Evolutionary conservation across 1,140 invertebrate species (phyloP).

Genomic region (Drosophila cardini): DNA sequence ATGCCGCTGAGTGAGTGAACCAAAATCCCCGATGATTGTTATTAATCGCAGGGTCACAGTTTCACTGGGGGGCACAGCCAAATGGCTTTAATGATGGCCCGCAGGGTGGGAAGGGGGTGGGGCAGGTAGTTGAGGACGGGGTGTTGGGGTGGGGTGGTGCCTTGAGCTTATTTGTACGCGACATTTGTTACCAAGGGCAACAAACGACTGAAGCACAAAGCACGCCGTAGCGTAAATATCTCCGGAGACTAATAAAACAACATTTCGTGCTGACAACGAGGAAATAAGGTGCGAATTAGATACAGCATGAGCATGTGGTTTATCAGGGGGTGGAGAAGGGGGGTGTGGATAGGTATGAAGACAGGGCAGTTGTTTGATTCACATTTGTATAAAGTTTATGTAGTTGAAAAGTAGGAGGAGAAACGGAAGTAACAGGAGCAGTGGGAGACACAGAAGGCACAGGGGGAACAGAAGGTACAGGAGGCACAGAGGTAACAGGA

Average conservation of each 20-base stretch:
- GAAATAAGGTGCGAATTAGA: constrained; percentile 77
- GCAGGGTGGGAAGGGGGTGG: neutral
- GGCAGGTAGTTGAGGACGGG: too few relatives aligned
- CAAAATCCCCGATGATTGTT: constrained; percentile 56
- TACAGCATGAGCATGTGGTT: constrained; percentile 3
- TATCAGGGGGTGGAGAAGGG: neutral
- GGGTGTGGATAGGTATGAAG: neutral
- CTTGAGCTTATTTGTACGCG: constrained; percentile 58
- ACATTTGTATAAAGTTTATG: constrained; percentile 18
- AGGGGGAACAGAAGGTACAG: neutral
- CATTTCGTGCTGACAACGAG: constrained; percentile 81
- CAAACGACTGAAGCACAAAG: constrained; percentile 60
- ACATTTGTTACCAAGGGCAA: constrained; percentile 54
- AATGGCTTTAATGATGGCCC: constrained; percentile 57
- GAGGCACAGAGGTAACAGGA: too few relatives aligned
- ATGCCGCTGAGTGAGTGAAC: constrained; percentile 87
- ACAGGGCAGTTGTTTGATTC: constrained; percentile 72
- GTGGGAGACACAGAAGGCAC: neutral
- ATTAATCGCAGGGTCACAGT: constrained; percentile 61
- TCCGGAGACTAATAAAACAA: constrained; percentile 84
- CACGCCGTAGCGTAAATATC: constrained; percentile 66
- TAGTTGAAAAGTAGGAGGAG: neutral
- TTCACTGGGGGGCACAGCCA: constrained; percentile 20
- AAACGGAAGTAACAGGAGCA: neutral
- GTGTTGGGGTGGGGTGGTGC: neutral